Conservation (phyloP, 2,888 invertebrate genomes). For the Torymus texanus region DNA sequence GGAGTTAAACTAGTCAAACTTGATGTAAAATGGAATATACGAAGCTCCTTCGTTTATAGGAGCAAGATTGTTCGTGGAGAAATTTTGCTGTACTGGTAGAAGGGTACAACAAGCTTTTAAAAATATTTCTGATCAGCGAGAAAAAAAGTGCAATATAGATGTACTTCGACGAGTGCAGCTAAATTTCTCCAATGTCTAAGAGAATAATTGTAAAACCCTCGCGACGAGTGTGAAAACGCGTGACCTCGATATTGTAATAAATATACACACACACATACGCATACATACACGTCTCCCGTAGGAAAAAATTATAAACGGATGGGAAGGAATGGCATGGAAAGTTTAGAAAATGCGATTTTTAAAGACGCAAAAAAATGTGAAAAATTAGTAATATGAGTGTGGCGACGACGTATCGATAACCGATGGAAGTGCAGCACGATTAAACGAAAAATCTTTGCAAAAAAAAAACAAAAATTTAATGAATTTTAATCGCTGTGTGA, state of each 20-base stretch:
- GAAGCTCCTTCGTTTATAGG: conserved; percentile 26
- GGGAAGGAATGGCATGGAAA: conserved; percentile 43
- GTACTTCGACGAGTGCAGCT: conserved; percentile 21
- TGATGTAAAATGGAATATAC: conserved; percentile 31
- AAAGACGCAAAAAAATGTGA: conserved; percentile 34
- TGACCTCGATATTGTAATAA: conserved; percentile 19
- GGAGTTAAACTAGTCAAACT: conserved; percentile 56
- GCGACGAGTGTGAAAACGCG: conserved; percentile 30
- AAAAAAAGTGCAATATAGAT: conserved; percentile 23
- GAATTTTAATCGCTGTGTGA: conserved; percentile 43
- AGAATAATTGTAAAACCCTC: conserved; percentile 38
- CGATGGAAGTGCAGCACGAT: conserved; percentile 21
- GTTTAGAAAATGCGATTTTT: conserved; percentile 3
- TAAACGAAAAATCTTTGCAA: conserved; percentile 28
- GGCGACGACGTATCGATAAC: conserved; percentile 28
- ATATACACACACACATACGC: no score
- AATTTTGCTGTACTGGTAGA: no score
- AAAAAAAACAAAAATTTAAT: conserved; percentile 29
- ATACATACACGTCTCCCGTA: background rate
- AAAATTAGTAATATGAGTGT: conserved; percentile 48
- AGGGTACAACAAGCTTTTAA: no score
- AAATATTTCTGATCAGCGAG: conserved; percentile 11
- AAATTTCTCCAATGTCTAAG: conserved; percentile 6
- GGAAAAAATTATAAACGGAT: conserved; percentile 38
- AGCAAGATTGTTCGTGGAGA: background rate